Base-by-base conservation (phyloP, 2,888 invertebrate species). In the Torymus texanus region DNA sequence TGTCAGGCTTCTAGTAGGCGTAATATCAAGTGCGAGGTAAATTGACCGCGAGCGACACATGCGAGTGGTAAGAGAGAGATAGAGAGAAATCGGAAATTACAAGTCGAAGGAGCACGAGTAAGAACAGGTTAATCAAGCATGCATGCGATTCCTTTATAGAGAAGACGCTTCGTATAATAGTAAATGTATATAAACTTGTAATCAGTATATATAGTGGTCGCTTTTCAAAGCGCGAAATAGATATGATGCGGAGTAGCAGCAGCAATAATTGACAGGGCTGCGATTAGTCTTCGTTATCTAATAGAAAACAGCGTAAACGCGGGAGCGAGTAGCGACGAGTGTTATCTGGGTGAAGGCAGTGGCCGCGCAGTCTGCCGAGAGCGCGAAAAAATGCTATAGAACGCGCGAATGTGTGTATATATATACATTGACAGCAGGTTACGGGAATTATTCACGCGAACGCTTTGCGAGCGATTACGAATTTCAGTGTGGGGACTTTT, bases 241-340 rank as follows among this genome's bases (percentile, higher is more conserved):
- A 71, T 65, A 65, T 58, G n/a, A 75, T 79, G 61, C 59, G 59
- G 53, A 66, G 66, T 21, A 21, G 21, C 21, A 21, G 21, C 63
- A 71, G 62, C 67, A 78, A 75, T 84, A 83, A 83, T 84, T 84
- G 85, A 83, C 84, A 82, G 84, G 82, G 82, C 81, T 80, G 81
- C 83, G 83, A 84, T 84, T 82, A 83, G 83, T 84, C 84, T 83
- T 83, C 83, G 79, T 84, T 84, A 84, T 85, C 83, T 82, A 70
- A 78, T 80, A 83, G 83, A 84, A 84, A 85, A 84, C 82, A 80
- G 79, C 82, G 71, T 41, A 41, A 41, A 8, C 41, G 5, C 41
- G 41, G 41, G 41, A 41, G 41, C 8, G 41, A 41, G n/a, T n/a
- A n/a, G 1, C 41, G 41, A 8, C 41, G 29, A 29, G 41, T 62